phyloP scores from a whole-genome alignment of 2,888 invertebrate species.

The Ditylenchus weischeri region DNA sequence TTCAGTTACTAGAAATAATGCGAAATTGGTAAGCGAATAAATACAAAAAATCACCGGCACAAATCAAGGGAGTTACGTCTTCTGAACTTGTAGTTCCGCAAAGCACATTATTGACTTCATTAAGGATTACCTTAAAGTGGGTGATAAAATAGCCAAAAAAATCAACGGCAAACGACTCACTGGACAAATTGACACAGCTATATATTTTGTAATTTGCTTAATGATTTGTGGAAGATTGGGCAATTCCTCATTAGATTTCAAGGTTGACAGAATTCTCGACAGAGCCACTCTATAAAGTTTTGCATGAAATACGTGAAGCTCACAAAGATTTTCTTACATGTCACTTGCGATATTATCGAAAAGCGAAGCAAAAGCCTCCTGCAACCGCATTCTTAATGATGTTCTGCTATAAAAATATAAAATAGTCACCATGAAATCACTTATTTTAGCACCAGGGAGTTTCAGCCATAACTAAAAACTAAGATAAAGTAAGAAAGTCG shows the following conservation, averaged over 20 bases:
- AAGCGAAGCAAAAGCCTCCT: conserved; percentile 18
- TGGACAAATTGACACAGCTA: conserved; percentile 15
- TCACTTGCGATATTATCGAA: conserved; percentile 25
- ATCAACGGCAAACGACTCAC: neutral
- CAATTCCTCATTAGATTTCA: conserved; percentile 22
- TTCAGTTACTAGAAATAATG: conserved; percentile 5
- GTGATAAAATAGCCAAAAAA: neutral
- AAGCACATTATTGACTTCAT: conserved; percentile 13
- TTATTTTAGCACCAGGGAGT: conserved; percentile 39
- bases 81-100: neutral
- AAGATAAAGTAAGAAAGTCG: too few relatives aligned
- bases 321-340: conserved; percentile 12
- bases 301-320: neutral
- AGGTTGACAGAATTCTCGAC: conserved; percentile 22
- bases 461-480: conserved; percentile 39
- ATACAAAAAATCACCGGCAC: neutral
- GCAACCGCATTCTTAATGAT: too few relatives aligned
- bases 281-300: conserved; percentile 7
- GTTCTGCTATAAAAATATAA: too few relatives aligned
- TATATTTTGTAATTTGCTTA: conserved; percentile 20
- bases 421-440: conserved; percentile 11
- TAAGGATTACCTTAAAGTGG: conserved; percentile 1
- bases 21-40: neutral
- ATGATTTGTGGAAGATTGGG: conserved; percentile 14
- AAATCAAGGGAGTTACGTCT: neutral